phyloP scores from a whole-genome alignment of 2,797 vertebrate species.

The Rhinella marina region DNA sequence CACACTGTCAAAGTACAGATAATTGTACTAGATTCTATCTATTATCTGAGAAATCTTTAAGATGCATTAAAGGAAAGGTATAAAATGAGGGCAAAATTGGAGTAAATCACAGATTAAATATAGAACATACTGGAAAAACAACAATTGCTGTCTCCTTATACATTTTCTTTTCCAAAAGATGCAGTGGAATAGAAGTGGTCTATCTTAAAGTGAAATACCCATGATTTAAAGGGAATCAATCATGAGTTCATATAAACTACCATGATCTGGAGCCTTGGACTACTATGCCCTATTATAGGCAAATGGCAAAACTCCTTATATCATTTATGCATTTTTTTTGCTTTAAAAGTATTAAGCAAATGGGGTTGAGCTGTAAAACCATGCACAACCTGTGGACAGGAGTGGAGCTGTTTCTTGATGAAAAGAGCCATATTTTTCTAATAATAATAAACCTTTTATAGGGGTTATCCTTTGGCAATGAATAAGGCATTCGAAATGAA shows the following conservation, averaged over 20 bases:
- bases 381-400: no score
- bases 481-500: no score
- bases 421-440: no score
- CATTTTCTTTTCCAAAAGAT: slow-evolving; percentile 5
- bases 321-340: no score
- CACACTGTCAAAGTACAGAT: slow-evolving; percentile 33
- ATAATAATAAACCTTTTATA: no score
- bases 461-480: no score
- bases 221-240: neutral
- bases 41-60: slow-evolving; percentile 46
- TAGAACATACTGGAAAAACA: slow-evolving; percentile 19
- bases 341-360: no score
- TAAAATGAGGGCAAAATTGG: slow-evolving; percentile 31
- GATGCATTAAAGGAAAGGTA: slow-evolving; percentile 32
- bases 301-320: neutral
- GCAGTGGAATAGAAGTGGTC: neutral
- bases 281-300: neutral
- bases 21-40: slow-evolving; percentile 41
- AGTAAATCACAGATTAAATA: slow-evolving; percentile 29
- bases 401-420: no score
- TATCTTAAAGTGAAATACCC: neutral
- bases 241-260: neutral
- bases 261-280: neutral
- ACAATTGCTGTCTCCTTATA: slow-evolving; percentile 20
- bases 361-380: no score